A percentile compares a stretch with the other conserved stretches of the same genome.
Evolutionary conservation across 2,113 vertebrate species (phyloP).

Genomic region (human (Homo sapiens)): GRCh38 chr16:35126501-35127000

Average conservation of each 20-base stretch:
- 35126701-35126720: neutral
- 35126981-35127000: too few relatives aligned
- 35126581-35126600: neutral
- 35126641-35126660: neutral
- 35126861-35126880: too few relatives aligned
- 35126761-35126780: neutral
- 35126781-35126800: neutral
- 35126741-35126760: neutral
- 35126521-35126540: neutral
- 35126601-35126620: neutral
- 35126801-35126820: neutral
- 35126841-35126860: neutral
- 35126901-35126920: too few relatives aligned
- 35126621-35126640: neutral
- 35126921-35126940: too few relatives aligned
- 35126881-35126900: too few relatives aligned
- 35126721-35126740: neutral
- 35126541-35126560: neutral
- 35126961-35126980: neutral
- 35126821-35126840: neutral
- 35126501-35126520: accelerated
- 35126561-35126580: too few relatives aligned
- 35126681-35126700: neutral
- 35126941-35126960: neutral
- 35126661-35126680: neutral